A percentile compares a stretch with the other conserved stretches of the same genome.
phyloP scores from a whole-genome alignment of 2,113 vertebrate genomes.

The Hypomesus transpacificus region DNA sequence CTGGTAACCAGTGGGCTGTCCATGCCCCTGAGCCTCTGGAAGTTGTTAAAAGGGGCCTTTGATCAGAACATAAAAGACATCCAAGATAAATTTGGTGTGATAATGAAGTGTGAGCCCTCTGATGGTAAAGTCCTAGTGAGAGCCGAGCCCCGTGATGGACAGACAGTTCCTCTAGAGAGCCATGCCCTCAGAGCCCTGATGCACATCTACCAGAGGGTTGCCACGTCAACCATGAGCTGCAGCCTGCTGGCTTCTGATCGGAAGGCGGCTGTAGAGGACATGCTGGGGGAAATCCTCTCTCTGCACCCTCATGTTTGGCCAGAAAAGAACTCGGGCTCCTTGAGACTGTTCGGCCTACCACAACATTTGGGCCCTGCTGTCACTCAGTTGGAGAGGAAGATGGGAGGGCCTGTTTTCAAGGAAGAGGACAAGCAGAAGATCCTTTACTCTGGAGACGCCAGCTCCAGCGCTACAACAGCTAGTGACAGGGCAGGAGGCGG shows the following conservation, averaged over 20 bases:
- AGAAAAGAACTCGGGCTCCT: rapidly evolving
- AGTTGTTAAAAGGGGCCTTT: not conserved
- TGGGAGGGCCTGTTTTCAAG: constrained; percentile 25
- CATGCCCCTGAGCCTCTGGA: constrained; percentile 40
- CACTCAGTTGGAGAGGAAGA: constrained; percentile 7
- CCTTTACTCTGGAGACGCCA: not conserved
- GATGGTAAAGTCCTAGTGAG: constrained; percentile 22
- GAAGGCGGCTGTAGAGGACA: not conserved
- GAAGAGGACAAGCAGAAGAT: constrained; percentile 17
- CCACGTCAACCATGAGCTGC: not conserved
- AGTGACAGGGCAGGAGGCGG: not conserved
- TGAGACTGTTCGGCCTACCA: constrained; percentile 36
- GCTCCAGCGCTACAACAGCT: not conserved
- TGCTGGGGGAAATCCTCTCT: not conserved
- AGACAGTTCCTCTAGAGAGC: constrained; percentile 39
- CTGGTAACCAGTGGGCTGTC: constrained; percentile 1
- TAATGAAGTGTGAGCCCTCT: not conserved
- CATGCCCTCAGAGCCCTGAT: constrained; percentile 57
- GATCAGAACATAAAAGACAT: not conserved
- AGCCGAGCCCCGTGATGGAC: not conserved
- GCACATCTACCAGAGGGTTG: constrained; percentile 51
- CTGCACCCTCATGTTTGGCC: not conserved
- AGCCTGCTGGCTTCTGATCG: not conserved
- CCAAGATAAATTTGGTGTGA: constrained; percentile 50
- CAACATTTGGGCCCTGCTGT: constrained; percentile 38